These are phyloP conservation scores for Rhinoderma darwinii DNA, from an alignment of 2,113 vertebrate species.

Conservation along the genomic window DNA sequence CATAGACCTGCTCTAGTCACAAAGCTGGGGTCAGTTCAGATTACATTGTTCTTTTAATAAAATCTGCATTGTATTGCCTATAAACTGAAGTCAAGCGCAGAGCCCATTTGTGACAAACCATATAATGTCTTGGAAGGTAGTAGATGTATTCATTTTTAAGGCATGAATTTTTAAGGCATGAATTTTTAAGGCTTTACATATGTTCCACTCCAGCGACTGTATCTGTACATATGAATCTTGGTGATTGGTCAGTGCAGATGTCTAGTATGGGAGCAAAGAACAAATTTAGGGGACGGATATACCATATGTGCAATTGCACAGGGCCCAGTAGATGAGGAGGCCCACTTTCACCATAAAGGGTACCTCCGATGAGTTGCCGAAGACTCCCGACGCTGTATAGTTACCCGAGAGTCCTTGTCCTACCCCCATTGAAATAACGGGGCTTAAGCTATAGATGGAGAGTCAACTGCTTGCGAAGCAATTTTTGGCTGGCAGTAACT, in stretches of 20 bases:
- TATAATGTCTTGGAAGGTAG: not conserved
- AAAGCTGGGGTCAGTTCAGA: not conserved
- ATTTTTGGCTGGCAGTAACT: too few relatives aligned
- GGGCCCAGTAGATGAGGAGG: too few relatives aligned
- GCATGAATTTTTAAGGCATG: not conserved
- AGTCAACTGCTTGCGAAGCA: too few relatives aligned
- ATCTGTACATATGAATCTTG: not conserved
- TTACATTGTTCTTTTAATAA: not conserved
- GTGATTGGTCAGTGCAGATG: not conserved
- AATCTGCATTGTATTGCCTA: not conserved
- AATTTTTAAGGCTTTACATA: not conserved
- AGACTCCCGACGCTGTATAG: too few relatives aligned
- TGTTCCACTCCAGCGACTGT: not conserved
- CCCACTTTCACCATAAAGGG: too few relatives aligned
- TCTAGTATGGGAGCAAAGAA: not conserved
- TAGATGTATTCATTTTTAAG: not conserved
- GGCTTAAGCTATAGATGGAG: too few relatives aligned
- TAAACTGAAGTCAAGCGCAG: not conserved
- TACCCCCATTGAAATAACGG: too few relatives aligned
- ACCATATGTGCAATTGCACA: not conserved
- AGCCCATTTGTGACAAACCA: not conserved
- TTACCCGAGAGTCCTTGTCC: too few relatives aligned
- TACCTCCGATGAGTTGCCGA: too few relatives aligned
- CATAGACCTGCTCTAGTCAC: not conserved
- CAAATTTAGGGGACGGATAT: not conserved